Conservation (phyloP, 2,797 vertebrate species). For the Yasuhikotakia modesta region DNA sequence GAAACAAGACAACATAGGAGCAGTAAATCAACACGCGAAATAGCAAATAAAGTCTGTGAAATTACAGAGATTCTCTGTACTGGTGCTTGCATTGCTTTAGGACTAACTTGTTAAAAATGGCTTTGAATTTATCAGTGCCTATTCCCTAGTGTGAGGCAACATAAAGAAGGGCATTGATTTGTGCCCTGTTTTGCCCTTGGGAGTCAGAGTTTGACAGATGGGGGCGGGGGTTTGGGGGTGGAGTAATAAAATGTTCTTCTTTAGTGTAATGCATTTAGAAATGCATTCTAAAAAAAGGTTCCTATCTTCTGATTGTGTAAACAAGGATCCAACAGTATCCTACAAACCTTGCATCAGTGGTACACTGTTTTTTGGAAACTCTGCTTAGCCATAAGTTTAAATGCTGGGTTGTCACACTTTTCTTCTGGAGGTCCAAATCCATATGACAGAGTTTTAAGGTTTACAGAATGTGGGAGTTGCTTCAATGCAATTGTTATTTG, state of each 20-base stretch:
- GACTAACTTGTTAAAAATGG: constrained; percentile 57
- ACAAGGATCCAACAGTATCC: no score
- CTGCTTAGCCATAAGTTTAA: no score
- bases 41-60: not conserved
- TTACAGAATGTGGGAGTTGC: not conserved
- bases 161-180: constrained; percentile 69
- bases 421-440: no score
- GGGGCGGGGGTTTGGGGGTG: constrained; percentile 15
- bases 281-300: no score
- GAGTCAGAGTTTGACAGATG: constrained; percentile 70
- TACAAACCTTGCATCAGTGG: no score
- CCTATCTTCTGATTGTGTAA: no score
- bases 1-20: no score
- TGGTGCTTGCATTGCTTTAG: constrained; percentile 3
- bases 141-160: no score
- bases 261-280: constrained; percentile 68
- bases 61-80: constrained; percentile 23
- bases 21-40: no score
- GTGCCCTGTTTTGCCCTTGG: constrained; percentile 54
- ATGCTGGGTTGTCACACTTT: no score
- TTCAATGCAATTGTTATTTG: not conserved
- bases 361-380: not conserved
- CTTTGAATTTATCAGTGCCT: not conserved
- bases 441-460: not conserved
- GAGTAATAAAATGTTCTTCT: constrained; percentile 52